A percentile compares a stretch with the other conserved stretches of the same genome.
Conservation (phyloP, 2,113 vertebrate species). For the Caranx ignobilis region DNA sequence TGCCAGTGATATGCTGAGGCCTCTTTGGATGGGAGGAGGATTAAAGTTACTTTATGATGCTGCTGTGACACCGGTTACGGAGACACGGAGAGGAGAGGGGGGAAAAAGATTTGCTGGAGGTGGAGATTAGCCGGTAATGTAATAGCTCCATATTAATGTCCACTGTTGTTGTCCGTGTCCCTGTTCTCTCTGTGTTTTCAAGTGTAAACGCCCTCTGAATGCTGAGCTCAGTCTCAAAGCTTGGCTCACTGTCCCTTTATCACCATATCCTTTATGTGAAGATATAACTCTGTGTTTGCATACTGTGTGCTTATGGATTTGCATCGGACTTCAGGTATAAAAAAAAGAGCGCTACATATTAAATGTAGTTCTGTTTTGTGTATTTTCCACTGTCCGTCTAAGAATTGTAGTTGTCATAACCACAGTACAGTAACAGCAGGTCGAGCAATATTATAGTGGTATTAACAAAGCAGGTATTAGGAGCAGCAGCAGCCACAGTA, state of each 20-base stretch:
- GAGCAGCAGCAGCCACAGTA: no score
- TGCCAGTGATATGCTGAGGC: constrained; percentile 53
- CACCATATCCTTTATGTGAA: background rate
- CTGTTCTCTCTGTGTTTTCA: constrained; percentile 27
- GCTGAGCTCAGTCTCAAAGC: background rate
- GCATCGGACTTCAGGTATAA: constrained; percentile 16
- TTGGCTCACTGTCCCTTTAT: constrained; percentile 8
- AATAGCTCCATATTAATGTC: constrained; percentile 52
- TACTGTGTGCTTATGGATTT: constrained; percentile 32
- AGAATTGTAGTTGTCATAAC: no score
- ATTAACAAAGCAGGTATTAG: no score
- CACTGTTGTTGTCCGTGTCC: constrained; percentile 45
- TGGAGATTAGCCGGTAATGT: constrained; percentile 43
- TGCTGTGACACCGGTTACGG: constrained; percentile 35
- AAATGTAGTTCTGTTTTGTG: background rate
- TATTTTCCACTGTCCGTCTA: background rate
- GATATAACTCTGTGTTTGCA: constrained; percentile 37
- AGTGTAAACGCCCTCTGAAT: constrained; percentile 9
- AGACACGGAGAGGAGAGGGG: background rate
- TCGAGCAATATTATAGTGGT: no score
- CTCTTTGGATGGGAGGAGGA: constrained; percentile 59
- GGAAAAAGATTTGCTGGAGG: constrained; percentile 31
- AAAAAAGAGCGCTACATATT: background rate
- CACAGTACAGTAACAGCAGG: background rate
- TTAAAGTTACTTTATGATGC: constrained; percentile 57